Evolutionary conservation across 2,113 vertebrate species (phyloP), one percentile per base, ranked within the genome.

Genomic region (Neoarius graeffei): DNA sequence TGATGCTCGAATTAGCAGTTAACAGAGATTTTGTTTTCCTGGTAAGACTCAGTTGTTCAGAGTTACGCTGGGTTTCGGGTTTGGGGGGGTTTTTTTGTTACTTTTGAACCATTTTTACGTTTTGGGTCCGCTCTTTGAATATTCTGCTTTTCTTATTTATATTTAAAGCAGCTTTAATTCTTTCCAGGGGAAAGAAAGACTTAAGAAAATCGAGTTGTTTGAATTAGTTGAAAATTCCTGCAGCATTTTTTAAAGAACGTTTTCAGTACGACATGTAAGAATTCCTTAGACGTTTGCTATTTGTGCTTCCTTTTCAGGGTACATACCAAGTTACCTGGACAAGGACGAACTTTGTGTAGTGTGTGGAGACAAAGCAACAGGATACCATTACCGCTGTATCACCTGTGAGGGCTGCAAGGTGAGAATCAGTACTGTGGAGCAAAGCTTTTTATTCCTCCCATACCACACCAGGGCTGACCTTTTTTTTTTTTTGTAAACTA

Each of bases 391-490:
- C 93, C 98, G 98, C 94, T 99, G 98, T 91, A 99, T 99, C 91
- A 99, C 98, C 79, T 99, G 98, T 66, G 98, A 99, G 94, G 98
- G 98, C 90, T 99, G 98, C 95, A 99, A 99, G 98, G 98, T 99
- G 96, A 95, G 86, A n/a, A 10, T 14, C 54, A 17, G 15, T 23
- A 23, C 2, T 59, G 35, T 48, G 10, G 20, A 62, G 59, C 7
- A 4, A 57, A 57, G n/a, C 30, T 52, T 19, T 57, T 80, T 17
- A 27, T 80, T 80, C 8, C 14, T 30, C 54, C 7, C 5, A 4
- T 17, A 80, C 77, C 14, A 17, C 77, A 80, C 14, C 67, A 35
- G 35, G 17, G 3, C 73, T 50, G 73, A 76, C 23, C 35, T 67
- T 27, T 1, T 69, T 42, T 71, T 15, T 15, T 30, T 73, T 30